phyloP scores from a whole-genome alignment of 2,113 vertebrate species.

The Muntiacus reevesi region DNA sequence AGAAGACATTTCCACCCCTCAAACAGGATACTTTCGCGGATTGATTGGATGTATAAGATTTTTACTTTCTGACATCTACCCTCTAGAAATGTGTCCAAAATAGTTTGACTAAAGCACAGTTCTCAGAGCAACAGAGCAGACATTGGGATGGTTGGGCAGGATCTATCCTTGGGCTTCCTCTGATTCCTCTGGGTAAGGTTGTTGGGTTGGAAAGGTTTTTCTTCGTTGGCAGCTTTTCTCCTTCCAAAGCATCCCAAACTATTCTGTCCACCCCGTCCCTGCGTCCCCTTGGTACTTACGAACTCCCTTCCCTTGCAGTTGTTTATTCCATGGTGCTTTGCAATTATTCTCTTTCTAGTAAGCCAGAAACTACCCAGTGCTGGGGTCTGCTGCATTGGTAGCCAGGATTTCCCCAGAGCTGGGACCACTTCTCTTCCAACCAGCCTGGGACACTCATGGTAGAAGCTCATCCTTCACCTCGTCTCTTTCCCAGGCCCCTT shows the following conservation, averaged over 20 bases:
- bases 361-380: neutral
- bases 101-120: neutral
- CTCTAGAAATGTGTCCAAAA: neutral
- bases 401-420: neutral
- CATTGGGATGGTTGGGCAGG: neutral
- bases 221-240: neutral
- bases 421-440: neutral
- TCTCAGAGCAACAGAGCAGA: neutral
- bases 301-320: neutral
- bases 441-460: neutral
- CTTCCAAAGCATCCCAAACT: neutral
- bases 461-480: neutral
- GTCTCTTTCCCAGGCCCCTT: neutral
- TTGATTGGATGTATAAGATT: neutral
- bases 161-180: neutral
- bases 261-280: neutral
- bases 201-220: neutral
- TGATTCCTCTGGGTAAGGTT: neutral
- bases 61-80: neutral
- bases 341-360: neutral
- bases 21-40: neutral
- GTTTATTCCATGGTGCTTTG: neutral
- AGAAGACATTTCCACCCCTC: neutral
- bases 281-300: neutral
- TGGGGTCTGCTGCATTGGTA: neutral